A percentile compares a stretch with the other conserved stretches of the same genome.
Conservation (phyloP, 2,797 vertebrate genomes). For the Lagocephalus sceleratus region DNA sequence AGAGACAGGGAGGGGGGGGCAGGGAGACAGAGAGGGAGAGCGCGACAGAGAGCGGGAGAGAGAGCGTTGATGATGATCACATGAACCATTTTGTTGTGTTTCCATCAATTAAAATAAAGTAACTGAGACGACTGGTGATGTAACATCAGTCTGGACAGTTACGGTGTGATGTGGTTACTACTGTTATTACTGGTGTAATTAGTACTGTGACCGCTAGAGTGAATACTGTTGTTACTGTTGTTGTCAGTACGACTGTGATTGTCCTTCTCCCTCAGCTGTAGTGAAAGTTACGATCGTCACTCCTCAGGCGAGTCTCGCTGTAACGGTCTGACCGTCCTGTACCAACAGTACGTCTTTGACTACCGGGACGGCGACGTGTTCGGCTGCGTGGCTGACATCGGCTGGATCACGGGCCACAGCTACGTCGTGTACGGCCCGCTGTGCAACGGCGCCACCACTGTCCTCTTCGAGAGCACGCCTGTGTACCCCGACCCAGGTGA, state of each 20-base stretch:
- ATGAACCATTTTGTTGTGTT: not conserved
- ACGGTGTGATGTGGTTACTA: no score
- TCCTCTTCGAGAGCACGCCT: conserved; percentile 93
- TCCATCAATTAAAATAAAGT: no score
- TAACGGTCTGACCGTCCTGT: not conserved
- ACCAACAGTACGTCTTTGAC: conserved; percentile 84
- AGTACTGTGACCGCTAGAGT: no score
- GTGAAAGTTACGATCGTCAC: no score
- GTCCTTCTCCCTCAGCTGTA: no score
- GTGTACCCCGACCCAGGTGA: conserved; percentile 89
- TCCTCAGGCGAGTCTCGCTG: not conserved
- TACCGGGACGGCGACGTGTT: conserved; percentile 84
- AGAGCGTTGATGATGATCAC: not conserved
- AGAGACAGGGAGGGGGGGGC: not conserved
- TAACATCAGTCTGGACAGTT: no score
- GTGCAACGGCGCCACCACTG: conserved; percentile 87
- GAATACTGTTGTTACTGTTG: no score
- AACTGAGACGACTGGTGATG: no score
- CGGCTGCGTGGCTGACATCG: conserved; percentile 88
- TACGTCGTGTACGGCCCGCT: conserved; percentile 93
- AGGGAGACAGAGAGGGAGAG: not conserved
- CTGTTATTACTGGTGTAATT: not conserved
- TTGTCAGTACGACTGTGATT: no score
- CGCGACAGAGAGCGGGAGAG: not conserved
- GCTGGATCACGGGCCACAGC: conserved; percentile 94